A percentile compares a stretch with the other conserved stretches of the same genome.
phyloP scores from a whole-genome alignment of 2,113 vertebrate species.

The Cranoglanis bouderius region DNA sequence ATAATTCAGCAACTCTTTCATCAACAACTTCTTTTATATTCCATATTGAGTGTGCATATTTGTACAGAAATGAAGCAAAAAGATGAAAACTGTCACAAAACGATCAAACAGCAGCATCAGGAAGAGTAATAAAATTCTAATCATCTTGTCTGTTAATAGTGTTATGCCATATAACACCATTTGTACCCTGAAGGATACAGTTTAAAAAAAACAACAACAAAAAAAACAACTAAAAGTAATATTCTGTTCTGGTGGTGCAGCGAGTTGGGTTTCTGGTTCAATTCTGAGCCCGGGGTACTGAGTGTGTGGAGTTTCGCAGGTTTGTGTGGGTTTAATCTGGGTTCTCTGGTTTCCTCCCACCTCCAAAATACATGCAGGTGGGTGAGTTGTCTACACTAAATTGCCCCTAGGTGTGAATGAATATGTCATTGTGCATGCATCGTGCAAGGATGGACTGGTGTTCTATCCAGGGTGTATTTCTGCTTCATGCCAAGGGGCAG shows the following conservation, averaged over 20 bases:
- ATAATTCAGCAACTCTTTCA: not conserved
- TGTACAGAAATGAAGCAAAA: not conserved
- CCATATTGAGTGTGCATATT: not conserved
- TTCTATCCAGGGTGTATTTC: not conserved
- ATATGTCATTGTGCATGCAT: not conserved
- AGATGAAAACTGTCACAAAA: not conserved
- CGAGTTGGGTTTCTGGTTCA: not conserved
- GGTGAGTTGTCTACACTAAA: not conserved
- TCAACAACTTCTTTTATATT: not conserved
- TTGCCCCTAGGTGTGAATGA: not conserved
- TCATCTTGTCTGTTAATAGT: not conserved
- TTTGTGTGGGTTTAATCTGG: not conserved
- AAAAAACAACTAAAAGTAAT: too few species aligned
- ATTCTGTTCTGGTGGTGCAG: not conserved
- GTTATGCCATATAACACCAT: not conserved
- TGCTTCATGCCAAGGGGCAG: not conserved
- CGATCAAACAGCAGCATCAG: not conserved
- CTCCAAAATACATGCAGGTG: not conserved
- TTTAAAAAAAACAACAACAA: not conserved
- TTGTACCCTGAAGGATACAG: not conserved
- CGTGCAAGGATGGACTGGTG: not conserved
- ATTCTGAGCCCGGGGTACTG: not conserved
- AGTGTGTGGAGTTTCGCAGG: not conserved
- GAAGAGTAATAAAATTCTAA: not conserved
- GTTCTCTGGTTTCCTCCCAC: not conserved